Percentiles rank a stretch among this genome's conserved stretches.
phyloP scores from a whole-genome alignment of 2,888 invertebrate genomes.

The Drosophila meridiana region DNA sequence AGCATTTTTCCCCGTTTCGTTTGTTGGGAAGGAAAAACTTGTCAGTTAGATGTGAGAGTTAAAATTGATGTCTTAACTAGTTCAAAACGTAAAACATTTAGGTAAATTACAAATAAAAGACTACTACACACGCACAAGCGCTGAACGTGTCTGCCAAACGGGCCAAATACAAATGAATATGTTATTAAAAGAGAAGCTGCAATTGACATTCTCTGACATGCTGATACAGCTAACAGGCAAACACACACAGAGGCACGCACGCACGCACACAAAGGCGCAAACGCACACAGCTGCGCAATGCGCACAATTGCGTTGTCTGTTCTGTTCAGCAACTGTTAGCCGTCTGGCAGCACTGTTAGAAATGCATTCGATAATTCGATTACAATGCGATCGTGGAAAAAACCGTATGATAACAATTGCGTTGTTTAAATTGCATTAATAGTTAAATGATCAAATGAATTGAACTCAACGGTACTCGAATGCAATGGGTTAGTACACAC shows the following conservation, averaged over 20 bases:
- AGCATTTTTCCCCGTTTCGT: slow-evolving; percentile 60
- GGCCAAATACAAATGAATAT: slow-evolving; percentile 36
- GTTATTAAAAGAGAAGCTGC: slow-evolving; percentile 37
- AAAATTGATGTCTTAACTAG: slow-evolving; percentile 10
- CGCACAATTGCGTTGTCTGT: slow-evolving; percentile 4
- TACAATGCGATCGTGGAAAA: background rate
- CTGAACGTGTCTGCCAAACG: slow-evolving; percentile 4
- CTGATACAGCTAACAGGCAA: slow-evolving; percentile 7
- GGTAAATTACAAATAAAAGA: slow-evolving; percentile 25
- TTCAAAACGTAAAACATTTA: slow-evolving; percentile 59
- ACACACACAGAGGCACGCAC: background rate
- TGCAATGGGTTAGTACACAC: slow-evolving; percentile 8
- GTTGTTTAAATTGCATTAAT: background rate
- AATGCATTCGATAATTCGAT: slow-evolving; percentile 17
- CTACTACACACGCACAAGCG: slow-evolving; percentile 21
- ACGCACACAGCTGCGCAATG: background rate
- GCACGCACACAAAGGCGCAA: background rate
- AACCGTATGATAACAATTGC: background rate
- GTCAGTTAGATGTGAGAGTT: slow-evolving; percentile 63
- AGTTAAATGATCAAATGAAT: background rate
- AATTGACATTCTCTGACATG: slow-evolving; percentile 19
- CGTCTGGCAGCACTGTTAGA: slow-evolving; percentile 3
- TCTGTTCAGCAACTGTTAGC: background rate
- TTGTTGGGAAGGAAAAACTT: slow-evolving; percentile 55
- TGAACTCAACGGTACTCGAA: background rate